phyloP scores from a whole-genome alignment of 2,888 invertebrate species.

The Eupithecia pulchellata region DNA sequence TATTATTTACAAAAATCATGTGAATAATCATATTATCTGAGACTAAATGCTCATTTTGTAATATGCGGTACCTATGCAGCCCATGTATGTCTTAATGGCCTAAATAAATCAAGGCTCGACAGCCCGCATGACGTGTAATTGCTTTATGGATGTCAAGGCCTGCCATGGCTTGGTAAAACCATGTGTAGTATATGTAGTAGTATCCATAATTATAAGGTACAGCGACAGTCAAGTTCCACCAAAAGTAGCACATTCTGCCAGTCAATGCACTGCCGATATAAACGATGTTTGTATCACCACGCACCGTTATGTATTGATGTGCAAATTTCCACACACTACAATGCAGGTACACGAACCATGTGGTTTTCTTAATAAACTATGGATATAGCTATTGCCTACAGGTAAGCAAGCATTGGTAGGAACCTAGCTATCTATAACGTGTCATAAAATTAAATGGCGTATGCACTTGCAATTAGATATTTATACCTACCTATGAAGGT shows the following conservation, averaged over 20 bases:
- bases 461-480: no score
- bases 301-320: slow-evolving; percentile 19
- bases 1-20: no score
- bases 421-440: no score
- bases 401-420: neutral
- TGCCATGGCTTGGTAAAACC: neutral
- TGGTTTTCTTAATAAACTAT: neutral
- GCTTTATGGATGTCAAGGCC: neutral
- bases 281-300: slow-evolving; percentile 11
- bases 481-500: no score
- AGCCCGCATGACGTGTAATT: neutral
- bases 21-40: no score
- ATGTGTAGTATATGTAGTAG: neutral
- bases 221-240: neutral
- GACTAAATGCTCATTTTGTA: no score
- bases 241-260: slow-evolving; percentile 10
- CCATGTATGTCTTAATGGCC: neutral
- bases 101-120: neutral
- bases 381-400: neutral
- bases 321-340: slow-evolving; percentile 10
- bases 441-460: no score
- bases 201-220: neutral
- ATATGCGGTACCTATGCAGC: neutral
- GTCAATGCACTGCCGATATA: slow-evolving; percentile 19
- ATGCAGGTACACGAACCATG: neutral